Percentiles rank a stretch among this genome's conserved stretches.
These are phyloP conservation scores for Tokudaia muenninki DNA, from an alignment of 2,797 vertebrate species.

Conservation along the genomic window DNA sequence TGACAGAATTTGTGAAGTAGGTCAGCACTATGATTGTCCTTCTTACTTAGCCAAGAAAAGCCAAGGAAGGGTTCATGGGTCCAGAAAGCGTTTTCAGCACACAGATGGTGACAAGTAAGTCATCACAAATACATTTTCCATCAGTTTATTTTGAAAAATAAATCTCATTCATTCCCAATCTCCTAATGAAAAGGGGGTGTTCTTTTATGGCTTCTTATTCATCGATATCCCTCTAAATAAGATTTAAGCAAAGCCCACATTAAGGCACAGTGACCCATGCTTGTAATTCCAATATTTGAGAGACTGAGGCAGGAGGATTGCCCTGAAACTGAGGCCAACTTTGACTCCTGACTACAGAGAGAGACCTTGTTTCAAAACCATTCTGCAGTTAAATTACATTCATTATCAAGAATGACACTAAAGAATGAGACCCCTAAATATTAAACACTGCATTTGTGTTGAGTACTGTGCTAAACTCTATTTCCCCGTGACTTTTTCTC, in stretches of 20 bases:
- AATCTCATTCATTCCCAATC: slow-evolving; percentile 46
- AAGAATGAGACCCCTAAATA: not conserved
- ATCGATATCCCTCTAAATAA: slow-evolving; percentile 12
- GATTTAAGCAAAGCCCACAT: not conserved
- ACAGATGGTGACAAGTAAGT: slow-evolving; percentile 45
- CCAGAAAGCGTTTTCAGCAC: slow-evolving; percentile 36
- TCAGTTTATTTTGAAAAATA: slow-evolving; percentile 62
- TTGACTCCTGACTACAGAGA: not conserved
- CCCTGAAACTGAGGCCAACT: not conserved
- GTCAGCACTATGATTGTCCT: slow-evolving; percentile 46
- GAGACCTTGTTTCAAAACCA: not conserved
- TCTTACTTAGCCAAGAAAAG: slow-evolving; percentile 64
- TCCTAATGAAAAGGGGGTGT: not conserved
- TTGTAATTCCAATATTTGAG: not conserved
- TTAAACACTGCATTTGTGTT: not conserved
- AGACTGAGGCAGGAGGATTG: not conserved
- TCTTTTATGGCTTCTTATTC: not conserved
- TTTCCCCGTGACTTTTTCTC: not conserved
- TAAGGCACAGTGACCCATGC: not conserved
- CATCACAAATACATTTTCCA: slow-evolving; percentile 20
- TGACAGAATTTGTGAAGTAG: slow-evolving; percentile 53
- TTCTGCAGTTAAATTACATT: not conserved
- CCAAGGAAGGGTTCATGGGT: slow-evolving; percentile 28
- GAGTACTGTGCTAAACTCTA: not conserved
- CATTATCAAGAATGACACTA: not conserved